These are phyloP conservation scores for Nomada lathburiana DNA, from an alignment of 2,888 invertebrate species.

Conservation along the genomic window DNA sequence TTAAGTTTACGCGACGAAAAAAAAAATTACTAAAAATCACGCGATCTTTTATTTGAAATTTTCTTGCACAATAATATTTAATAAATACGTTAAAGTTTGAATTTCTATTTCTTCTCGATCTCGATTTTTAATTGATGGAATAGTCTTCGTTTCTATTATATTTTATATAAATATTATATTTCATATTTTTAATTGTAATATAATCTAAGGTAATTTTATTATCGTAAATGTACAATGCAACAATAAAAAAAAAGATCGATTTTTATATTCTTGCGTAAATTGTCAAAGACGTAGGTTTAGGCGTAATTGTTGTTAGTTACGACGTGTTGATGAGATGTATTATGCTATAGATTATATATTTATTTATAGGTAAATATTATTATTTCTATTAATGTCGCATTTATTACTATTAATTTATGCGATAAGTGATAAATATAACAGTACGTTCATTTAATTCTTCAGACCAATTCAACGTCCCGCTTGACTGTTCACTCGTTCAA, in stretches of 20 bases:
- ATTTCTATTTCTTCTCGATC: slow-evolving; percentile 34
- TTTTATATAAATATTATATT: slow-evolving; percentile 6
- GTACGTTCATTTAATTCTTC: slow-evolving; percentile 76
- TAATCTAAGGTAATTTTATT: slow-evolving; percentile 30
- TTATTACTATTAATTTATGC: slow-evolving; percentile 78
- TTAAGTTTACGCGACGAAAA: slow-evolving; percentile 22
- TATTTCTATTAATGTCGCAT: slow-evolving; percentile 77
- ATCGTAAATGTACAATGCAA: slow-evolving; percentile 36
- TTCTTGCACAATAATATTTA: slow-evolving; percentile 16
- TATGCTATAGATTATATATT: slow-evolving; percentile 70
- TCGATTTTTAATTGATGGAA: slow-evolving; percentile 11
- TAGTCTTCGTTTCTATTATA: slow-evolving; percentile 26
- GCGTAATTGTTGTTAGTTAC: slow-evolving; percentile 73
- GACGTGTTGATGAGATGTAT: slow-evolving; percentile 59
- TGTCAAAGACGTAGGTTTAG: slow-evolving; percentile 65
- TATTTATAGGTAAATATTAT: slow-evolving; percentile 75
- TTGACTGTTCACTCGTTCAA: not conserved
- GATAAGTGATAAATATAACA: slow-evolving; percentile 77
- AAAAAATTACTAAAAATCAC: not conserved
- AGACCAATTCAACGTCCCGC: slow-evolving; percentile 27
- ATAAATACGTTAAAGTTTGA: slow-evolving; percentile 35
- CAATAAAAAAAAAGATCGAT: slow-evolving; percentile 38
- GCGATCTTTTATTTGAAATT: slow-evolving; percentile 19
- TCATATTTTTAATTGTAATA: slow-evolving; percentile 19
- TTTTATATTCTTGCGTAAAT: slow-evolving; percentile 69